Evolutionary conservation across 1,140 invertebrate genomes (phyloP), one percentile per base, ranked within the genome.

Genomic region (Leptestheria dahalacensis): DNA sequence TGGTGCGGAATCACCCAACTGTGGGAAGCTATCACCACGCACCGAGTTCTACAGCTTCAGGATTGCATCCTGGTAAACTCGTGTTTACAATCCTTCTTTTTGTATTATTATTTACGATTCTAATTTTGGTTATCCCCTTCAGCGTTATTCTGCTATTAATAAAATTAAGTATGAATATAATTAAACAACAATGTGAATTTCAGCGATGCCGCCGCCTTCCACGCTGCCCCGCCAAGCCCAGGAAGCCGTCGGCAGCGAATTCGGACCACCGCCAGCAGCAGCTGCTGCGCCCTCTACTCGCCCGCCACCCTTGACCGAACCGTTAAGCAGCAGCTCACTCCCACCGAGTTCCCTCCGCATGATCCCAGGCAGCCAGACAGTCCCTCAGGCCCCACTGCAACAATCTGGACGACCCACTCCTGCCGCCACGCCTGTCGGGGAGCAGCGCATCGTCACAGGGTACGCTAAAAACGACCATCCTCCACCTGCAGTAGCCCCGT

Each of bases 381-480:
- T 52, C 10, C 46, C 23, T 9, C 48, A 21, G 48, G 15, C 23
- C 25, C 57, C 24, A 15, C 57, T n/a, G 47, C 47, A 47, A n/a
- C 53, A 26, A 1, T 23, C 53, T 18, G 23, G 48, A 4, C 15
- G 58, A n/a, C 18, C 58, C 10, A 21, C 51, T 18, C 29, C 29
- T 29, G 18, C 48, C 18, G 29, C 49, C 3, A 41, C 56, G 21
- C 49, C 58, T 61, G 58, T 57, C 49, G 11, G 65, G 65, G 56
- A 69, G 67, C 55, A 64, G 66, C 29, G 69, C 66, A 60, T 68
- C 64, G 28, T 71, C 64, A 62, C 55, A 53, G 54, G 71, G 67
- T 62, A 61, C 66, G 52, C 63, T 24, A 60, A 66, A 55, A 60
- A 62, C 65, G 61, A 63, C 48, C 52, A 57, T 18, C 62, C 57